Percentiles rank a stretch among this genome's conserved stretches.
Evolutionary conservation across 2,888 invertebrate genomes (phyloP).

Genomic region (Calliopum simillimum): DNA sequence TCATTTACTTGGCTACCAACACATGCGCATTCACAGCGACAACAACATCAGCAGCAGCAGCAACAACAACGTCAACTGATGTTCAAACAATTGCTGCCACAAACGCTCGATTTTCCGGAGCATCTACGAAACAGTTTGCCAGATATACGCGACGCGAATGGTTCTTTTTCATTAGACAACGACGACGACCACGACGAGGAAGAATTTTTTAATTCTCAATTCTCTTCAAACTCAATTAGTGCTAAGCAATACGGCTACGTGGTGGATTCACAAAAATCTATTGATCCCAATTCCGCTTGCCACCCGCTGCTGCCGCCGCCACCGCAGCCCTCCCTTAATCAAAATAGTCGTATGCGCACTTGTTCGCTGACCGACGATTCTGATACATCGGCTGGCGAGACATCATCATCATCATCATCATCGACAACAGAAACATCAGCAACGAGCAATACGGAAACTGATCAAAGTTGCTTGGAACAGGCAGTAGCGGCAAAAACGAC

Average conservation of each 20-base stretch:
- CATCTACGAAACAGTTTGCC: slow-evolving; percentile 62
- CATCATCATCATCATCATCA: slow-evolving; percentile 24
- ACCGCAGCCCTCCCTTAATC: background rate
- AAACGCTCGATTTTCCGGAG: slow-evolving; percentile 44
- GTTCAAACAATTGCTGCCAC: slow-evolving; percentile 14
- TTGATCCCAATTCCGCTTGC: background rate
- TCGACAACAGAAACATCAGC: slow-evolving; percentile 21
- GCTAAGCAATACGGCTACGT: slow-evolving; percentile 12
- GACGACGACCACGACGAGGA: background rate
- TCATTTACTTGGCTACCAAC: slow-evolving; percentile 62
- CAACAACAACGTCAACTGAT: slow-evolving; percentile 35
- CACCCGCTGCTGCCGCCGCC: background rate
- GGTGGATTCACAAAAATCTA: slow-evolving; percentile 1
- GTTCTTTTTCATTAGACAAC: slow-evolving; percentile 46
- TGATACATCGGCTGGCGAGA: slow-evolving; percentile 20
- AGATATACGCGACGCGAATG: slow-evolving; percentile 63
- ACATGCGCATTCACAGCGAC: slow-evolving; percentile 28
- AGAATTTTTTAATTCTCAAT: background rate
- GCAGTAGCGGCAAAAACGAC: background rate
- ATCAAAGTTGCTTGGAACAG: background rate
- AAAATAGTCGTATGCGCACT: background rate
- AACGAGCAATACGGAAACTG: background rate
- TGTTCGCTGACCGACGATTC: slow-evolving; percentile 18
- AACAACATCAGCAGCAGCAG: slow-evolving; percentile 39
- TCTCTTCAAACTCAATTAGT: background rate